Evolutionary conservation across 2,797 vertebrate genomes (phyloP), one percentile per base, ranked within the genome.

Genomic region (Microctenopoma steveboyesi): DNA sequence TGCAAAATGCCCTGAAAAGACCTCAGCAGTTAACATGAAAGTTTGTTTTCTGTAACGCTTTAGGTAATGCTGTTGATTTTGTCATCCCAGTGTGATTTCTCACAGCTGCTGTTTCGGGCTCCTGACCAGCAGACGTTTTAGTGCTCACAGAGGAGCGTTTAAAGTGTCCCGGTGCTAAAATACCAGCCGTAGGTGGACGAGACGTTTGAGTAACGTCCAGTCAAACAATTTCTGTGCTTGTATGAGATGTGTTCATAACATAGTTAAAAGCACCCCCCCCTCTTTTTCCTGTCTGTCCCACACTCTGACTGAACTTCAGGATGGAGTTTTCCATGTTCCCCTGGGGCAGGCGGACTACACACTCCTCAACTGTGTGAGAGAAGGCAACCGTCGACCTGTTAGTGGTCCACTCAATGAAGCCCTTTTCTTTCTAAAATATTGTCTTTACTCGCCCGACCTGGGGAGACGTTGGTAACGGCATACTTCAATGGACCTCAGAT

Each of bases 341-440:
- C 56, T 4, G 0, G 50, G 85, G 54, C 62, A 42, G 69, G 40
- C 62, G 46, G 52, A 74, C 67, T 73, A 39, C 78, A 82, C 80
- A 80, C 72, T 71, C 81, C 81, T 72, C 71, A 64, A 79, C 79
- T 79, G 69, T 82, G 16, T 70, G 66, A 51, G 76, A 51, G 74
- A 61, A 86, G 78, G 78, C 71, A 90, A 46, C 59, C 69, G 33
- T 27, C 10, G 53, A 68, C 46, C 66, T 59, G 86, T 76, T 66
- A 69, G 78, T 25, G 48, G 74, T 64, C 13, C 11, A 25, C 76
- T 69, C 37, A 1, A 60, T 35, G 60, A 62, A 78, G 66, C 75
- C 81, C 71, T 66, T 75, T 46, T 72, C 78, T 75, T n/a, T 72
- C 69, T 64, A 86, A 39, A 89, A 92, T 87, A 88, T 91, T 92